Conservation (phyloP, 1,140 invertebrate species). For the Scaptomyza graminum region DNA sequence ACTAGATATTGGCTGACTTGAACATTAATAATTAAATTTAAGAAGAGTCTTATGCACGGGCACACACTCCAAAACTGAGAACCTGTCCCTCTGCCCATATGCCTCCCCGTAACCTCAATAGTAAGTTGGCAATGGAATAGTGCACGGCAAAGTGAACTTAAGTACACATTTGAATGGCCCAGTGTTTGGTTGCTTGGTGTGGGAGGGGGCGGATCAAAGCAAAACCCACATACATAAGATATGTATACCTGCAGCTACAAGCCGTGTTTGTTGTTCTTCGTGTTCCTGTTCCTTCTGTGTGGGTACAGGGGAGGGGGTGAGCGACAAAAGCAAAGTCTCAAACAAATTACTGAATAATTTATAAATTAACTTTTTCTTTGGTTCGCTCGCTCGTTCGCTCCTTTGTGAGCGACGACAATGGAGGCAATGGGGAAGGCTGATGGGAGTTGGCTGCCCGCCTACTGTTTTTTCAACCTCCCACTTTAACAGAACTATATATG, state of each 20-base stretch:
- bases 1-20: slow-evolving; percentile 59
- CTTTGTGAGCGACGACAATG: slow-evolving; percentile 64
- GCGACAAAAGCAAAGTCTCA: slow-evolving; percentile 71
- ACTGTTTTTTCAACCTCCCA: slow-evolving; percentile 32
- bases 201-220: slow-evolving; percentile 60
- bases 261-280: slow-evolving; percentile 41
- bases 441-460: slow-evolving; percentile 10
- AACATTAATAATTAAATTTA: slow-evolving; percentile 78
- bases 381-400: slow-evolving; percentile 25
- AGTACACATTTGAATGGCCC: slow-evolving; percentile 68
- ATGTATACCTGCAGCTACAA: slow-evolving; percentile 53
- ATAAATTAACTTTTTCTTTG: slow-evolving; percentile 78
- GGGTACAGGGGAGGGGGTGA: background rate
- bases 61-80: slow-evolving; percentile 31
- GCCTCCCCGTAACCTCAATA: slow-evolving; percentile 11
- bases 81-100: slow-evolving; percentile 8
- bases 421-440: background rate
- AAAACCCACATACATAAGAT: slow-evolving; percentile 63
- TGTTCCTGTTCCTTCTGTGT: slow-evolving; percentile 23
- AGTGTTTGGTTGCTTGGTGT: slow-evolving; percentile 1
- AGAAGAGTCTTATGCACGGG: slow-evolving; percentile 60
- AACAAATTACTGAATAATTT: slow-evolving; percentile 82
- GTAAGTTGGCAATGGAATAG: slow-evolving; percentile 52
- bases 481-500: slow-evolving; percentile 19
- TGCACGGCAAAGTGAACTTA: slow-evolving; percentile 58